A percentile compares a stretch with the other conserved stretches of the same genome.
phyloP scores from a whole-genome alignment of 2,888 invertebrate genomes.

The Eulithis testata region DNA sequence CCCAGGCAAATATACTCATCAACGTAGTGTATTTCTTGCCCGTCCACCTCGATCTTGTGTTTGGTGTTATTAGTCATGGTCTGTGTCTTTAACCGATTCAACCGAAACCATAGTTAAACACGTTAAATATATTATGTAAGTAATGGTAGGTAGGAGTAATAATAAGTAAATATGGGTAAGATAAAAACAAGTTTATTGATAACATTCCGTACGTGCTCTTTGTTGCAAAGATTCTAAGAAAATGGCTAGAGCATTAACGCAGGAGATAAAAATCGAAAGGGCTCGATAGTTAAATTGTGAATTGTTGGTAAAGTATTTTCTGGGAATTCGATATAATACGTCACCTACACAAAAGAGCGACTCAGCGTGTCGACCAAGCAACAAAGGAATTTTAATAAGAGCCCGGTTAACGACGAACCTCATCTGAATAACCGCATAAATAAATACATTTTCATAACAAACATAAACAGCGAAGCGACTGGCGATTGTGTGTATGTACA shows the following conservation, averaged over 20 bases:
- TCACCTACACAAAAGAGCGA: slow-evolving; percentile 63
- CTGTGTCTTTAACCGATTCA: too few relatives aligned
- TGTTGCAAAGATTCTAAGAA: slow-evolving; percentile 10
- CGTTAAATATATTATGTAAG: too few relatives aligned
- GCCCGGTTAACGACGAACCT: slow-evolving; percentile 69
- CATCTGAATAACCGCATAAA: slow-evolving; percentile 79
- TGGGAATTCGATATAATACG: slow-evolving; percentile 58
- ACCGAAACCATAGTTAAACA: background rate
- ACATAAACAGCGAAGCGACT: slow-evolving; percentile 63
- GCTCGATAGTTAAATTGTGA: slow-evolving; percentile 33
- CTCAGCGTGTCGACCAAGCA: slow-evolving; percentile 60
- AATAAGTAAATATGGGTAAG: too few relatives aligned
- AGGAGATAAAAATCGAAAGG: slow-evolving; percentile 28
- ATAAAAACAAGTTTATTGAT: background rate
- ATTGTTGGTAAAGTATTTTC: slow-evolving; percentile 44
- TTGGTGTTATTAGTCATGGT: too few relatives aligned
- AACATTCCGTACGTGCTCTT: slow-evolving; percentile 5
- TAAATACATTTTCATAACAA: slow-evolving; percentile 76
- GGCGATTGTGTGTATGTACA: slow-evolving; percentile 52
- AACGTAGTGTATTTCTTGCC: too few relatives aligned
- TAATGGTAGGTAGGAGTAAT: too few relatives aligned
- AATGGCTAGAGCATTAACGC: slow-evolving; percentile 4
- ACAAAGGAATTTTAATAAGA: slow-evolving; percentile 81
- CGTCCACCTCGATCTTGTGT: too few relatives aligned
- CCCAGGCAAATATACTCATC: too few relatives aligned